These are phyloP conservation scores for Hedya salicella DNA, from an alignment of 2,888 invertebrate species.

Conservation along the genomic window DNA sequence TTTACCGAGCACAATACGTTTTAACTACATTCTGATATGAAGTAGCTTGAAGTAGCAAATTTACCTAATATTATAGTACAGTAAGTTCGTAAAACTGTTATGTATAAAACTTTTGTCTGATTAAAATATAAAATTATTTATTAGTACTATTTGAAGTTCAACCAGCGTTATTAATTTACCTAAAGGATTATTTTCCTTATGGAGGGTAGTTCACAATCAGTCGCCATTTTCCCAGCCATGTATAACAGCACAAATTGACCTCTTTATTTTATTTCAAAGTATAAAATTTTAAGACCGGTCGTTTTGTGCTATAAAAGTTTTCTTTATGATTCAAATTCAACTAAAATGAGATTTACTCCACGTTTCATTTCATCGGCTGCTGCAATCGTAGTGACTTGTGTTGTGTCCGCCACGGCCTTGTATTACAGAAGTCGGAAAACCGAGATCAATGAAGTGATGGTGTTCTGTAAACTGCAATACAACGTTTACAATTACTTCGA, in stretches of 20 bases:
- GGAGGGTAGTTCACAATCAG: constrained; percentile 63
- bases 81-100: too few relatives aligned
- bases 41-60: background rate
- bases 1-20: constrained; percentile 13
- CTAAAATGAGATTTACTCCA: constrained; percentile 74
- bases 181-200: background rate
- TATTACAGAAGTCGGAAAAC: constrained; percentile 70
- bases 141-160: background rate
- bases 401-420: constrained; percentile 74
- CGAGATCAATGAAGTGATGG: constrained; percentile 80
- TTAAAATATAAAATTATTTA: too few relatives aligned
- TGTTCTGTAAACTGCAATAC: constrained; percentile 79
- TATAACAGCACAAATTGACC: constrained; percentile 59
- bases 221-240: constrained; percentile 46
- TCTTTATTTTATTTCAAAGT: constrained; percentile 69
- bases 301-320: constrained; percentile 51
- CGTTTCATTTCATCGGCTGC: constrained; percentile 73
- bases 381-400: constrained; percentile 74
- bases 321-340: constrained; percentile 72
- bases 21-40: background rate
- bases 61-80: too few relatives aligned
- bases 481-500: constrained; percentile 79
- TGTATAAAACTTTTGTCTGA: too few relatives aligned
- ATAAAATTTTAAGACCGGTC: constrained; percentile 70
- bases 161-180: background rate